These are phyloP conservation scores for Elanoides forficatus DNA, from an alignment of 2,113 vertebrate species.

Conservation along the genomic window DNA sequence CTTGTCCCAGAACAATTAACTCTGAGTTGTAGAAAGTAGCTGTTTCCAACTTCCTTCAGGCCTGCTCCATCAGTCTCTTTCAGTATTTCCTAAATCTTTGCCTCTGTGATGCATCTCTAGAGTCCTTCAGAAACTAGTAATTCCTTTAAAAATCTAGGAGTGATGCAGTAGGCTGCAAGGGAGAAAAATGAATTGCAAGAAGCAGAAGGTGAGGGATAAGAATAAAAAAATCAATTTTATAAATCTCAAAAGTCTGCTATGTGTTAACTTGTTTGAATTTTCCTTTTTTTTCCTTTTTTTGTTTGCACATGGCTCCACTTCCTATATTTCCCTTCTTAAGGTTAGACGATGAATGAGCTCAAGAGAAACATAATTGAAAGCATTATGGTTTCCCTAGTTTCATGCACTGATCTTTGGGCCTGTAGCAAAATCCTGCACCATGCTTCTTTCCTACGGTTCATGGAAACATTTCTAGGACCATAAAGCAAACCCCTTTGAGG, in stretches of 20 bases:
- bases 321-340: not conserved
- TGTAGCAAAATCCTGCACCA: not conserved
- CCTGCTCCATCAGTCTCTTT: not conserved
- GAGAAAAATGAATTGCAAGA: not conserved
- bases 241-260: not conserved
- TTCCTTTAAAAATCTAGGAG: not conserved
- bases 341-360: not conserved
- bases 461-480: not conserved
- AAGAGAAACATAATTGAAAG: not conserved
- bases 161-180: not conserved
- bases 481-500: not conserved
- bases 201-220: not conserved
- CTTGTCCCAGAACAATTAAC: not conserved
- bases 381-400: not conserved
- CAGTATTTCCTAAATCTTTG: not conserved
- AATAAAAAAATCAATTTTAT: not conserved
- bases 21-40: not conserved
- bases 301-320: not conserved
- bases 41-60: not conserved
- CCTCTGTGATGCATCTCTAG: not conserved
- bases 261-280: not conserved
- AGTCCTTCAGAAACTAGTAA: not conserved
- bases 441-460: not conserved
- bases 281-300: not conserved
- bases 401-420: not conserved